Evolutionary conservation across 1,140 invertebrate genomes (phyloP), one percentile per base, ranked within the genome.

Genomic region (Nymphalis io): DNA sequence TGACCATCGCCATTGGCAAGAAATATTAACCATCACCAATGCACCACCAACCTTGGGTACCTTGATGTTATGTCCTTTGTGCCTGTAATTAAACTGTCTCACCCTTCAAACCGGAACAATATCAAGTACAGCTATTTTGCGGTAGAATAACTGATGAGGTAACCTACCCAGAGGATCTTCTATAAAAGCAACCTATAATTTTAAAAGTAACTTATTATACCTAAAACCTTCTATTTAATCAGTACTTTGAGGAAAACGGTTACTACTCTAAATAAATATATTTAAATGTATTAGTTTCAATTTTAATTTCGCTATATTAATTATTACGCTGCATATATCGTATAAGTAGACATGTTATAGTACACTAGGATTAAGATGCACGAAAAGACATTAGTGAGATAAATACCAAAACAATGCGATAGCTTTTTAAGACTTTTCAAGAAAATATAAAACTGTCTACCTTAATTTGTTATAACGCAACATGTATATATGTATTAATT

Each of bases 331-430:
- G 55, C 44, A 23, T 39, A 64, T 65, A 70, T 60, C 66, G 27
- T 60, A 23, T 68, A 70, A 51, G 55, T 60, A 60, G 20, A 57
- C 65, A 69, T 27, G 60, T 44, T 55, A 27, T 59, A 57, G 20
- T 51, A 58, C 21, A 66, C 12, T 74, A 66, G 42, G 18, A 63
- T 64, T 75, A 73, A 75, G 67, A 74, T 70, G 79, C 82, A 82
- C 75, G 78, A 86, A 88, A 88, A 88, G 83, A 88, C 86, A 85
- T 83, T 84, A 88, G 85, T 88, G 86, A 88, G 84, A 88, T 82
- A 80, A 74, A 76, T 71, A 78, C 38, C n/a, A 12, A 11, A 11
- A 51, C 12, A 20, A 67, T 6, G 44, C 60, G 46, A 15, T 27
- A 55, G 21, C 51, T 55, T 23, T 55, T 55, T 23, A 15, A 27